These are phyloP conservation scores for Atta texana DNA, from an alignment of 1,140 invertebrate genomes.

Conservation along the genomic window DNA sequence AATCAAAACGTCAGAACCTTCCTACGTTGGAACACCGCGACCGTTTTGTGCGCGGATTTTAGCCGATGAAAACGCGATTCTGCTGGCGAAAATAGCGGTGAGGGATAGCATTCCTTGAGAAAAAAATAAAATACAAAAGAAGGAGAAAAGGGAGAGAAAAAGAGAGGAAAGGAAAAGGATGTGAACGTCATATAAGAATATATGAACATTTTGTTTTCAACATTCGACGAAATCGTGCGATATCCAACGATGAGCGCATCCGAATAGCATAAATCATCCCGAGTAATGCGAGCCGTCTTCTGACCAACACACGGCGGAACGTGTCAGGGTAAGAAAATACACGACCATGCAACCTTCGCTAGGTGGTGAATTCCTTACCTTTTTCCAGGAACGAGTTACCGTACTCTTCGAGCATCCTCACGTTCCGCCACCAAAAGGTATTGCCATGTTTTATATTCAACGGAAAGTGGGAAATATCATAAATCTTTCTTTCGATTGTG, in stretches of 20 bases:
- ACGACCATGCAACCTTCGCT: neutral
- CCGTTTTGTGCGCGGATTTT: conserved; percentile 69
- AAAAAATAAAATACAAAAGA: neutral
- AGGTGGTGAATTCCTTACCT: conserved; percentile 45
- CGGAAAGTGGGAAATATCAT: conserved; percentile 56
- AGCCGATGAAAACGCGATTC: conserved; percentile 70
- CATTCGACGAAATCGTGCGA: conserved; percentile 30
- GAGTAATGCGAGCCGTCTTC: conserved; percentile 60
- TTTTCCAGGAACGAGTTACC: conserved; percentile 44
- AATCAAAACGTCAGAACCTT: conserved; percentile 77
- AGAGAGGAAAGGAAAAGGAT: neutral
- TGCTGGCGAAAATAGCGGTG: conserved; percentile 40
- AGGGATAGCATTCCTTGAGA: conserved; percentile 2
- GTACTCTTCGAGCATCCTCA: conserved; percentile 40
- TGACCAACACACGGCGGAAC: conserved; percentile 42
- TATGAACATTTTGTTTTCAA: conserved; percentile 26
- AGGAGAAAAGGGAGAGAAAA: neutral
- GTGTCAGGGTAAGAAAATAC: conserved; percentile 58
- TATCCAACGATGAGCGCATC: conserved; percentile 51
- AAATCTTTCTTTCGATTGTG: conserved; percentile 67
- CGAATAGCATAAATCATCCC: conserved; percentile 56
- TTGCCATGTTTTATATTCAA: conserved; percentile 59
- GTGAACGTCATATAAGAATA: conserved; percentile 21
- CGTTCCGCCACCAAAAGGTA: conserved; percentile 52
- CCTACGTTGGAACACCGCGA: conserved; percentile 68